Evolutionary conservation across 2,888 invertebrate genomes (phyloP).

Genomic region (Pharmacophagus antenor): DNA sequence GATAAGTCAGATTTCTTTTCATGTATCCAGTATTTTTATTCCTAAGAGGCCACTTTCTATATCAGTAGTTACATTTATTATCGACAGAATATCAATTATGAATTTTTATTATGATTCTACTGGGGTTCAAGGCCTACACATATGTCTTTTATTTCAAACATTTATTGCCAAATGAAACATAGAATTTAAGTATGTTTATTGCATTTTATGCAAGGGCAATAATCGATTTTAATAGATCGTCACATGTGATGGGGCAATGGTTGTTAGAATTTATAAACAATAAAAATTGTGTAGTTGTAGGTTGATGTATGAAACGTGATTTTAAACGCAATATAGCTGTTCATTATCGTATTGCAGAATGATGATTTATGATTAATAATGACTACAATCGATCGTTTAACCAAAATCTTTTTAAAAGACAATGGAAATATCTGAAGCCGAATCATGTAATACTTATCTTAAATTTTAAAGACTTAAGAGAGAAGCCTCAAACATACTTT

Average conservation of each 20-base stretch:
- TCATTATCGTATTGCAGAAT: neutral
- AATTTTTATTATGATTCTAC: slow-evolving; percentile 46
- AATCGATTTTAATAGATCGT: neutral
- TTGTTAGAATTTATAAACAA: too few relatives aligned
- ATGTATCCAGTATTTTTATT: slow-evolving; percentile 44
- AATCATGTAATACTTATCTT: too few relatives aligned
- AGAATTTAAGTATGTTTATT: slow-evolving; percentile 31
- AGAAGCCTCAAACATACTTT: neutral
- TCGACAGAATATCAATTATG: slow-evolving; percentile 47
- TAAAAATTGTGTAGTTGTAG: slow-evolving; percentile 1
- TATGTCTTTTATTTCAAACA: slow-evolving; percentile 33
- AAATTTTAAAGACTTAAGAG: too few relatives aligned
- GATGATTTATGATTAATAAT: neutral
- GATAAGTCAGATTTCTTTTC: slow-evolving; percentile 42
- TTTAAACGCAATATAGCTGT: neutral
- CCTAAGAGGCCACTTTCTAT: slow-evolving; percentile 31
- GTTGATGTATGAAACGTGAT: slow-evolving; percentile 3
- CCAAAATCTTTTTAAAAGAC: neutral
- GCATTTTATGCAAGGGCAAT: slow-evolving; percentile 12
- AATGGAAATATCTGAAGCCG: neutral
- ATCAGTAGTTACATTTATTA: slow-evolving; percentile 40
- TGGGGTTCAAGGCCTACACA: slow-evolving; percentile 55
- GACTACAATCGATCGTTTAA: neutral
- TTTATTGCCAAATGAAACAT: slow-evolving; percentile 37
- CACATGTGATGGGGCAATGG: neutral